Base-by-base conservation (phyloP, 2,888 invertebrate species). In the Alsophila aescularia region DNA sequence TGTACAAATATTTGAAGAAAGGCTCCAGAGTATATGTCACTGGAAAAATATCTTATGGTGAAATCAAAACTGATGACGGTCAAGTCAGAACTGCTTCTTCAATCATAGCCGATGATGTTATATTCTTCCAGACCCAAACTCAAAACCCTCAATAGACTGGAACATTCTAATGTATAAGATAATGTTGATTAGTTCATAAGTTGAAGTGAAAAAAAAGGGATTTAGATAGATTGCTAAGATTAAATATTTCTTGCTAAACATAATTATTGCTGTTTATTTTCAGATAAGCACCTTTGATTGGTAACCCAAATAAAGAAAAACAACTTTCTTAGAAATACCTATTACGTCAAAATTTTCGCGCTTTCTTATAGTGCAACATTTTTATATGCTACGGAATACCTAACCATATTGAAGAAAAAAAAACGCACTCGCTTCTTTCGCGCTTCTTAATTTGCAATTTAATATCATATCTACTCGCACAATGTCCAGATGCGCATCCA, bases 51-150 rank as follows among this genome's bases (percentile, higher is more conserved):
- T 95, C 95, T 12, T 98, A 98, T 78, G 97, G 97, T 2, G 97
- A 97, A 91, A 92, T 97, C 0, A 96, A 95, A 77, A 94, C 96
- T 68, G 95, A 95, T 62, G 94, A 95, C 72, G 97, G 97, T 12
- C 93, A 93, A 73, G 81, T 93, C 9, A 93, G 93, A 78, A 86
- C 93, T 10, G 95, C 96, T n/a, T 96, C 96, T 0, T 95, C 96
- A 18, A 93, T 98, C 45, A 94, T 97, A 67, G 98, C 98, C 8
- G 97, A 98, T 74, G 97, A 98, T 76, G 93, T 98, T 1, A 95
- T 97, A 75, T 97, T 97, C 81, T 95, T 97, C 85, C 93, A 95
- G 74, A 80, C 73, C 57, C 75, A 76, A 9, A 67, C 75, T 35
- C 64, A 69, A 48, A 79, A 74, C 37, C 2, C 42, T 10, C 31